Conservation (phyloP, 2,888 invertebrate species). For the Loripinus fragilis region DNA sequence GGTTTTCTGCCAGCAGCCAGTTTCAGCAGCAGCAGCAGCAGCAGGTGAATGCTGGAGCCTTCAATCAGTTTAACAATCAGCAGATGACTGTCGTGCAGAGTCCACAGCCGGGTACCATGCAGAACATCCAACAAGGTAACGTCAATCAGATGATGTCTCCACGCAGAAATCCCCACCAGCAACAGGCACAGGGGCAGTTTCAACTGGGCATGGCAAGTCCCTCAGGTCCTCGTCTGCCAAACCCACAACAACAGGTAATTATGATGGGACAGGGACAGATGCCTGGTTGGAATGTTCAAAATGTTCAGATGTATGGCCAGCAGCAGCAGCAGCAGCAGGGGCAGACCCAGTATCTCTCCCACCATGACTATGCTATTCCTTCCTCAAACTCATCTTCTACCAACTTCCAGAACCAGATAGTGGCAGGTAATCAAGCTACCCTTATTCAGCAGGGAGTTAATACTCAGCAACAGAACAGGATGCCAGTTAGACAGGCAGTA, state of each 20-base stretch:
- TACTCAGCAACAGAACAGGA: conserved; percentile 25
- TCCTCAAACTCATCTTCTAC: conserved; percentile 26
- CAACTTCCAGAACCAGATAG: conserved; percentile 23
- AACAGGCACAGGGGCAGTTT: conserved; percentile 58
- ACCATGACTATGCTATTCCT: conserved; percentile 70
- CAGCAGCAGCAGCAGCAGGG: conserved; percentile 62
- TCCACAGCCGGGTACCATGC: conserved; percentile 16
- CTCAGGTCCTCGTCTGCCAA: conserved; percentile 64
- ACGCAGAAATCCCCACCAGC: conserved; percentile 64
- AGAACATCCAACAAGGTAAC: conserved; percentile 49
- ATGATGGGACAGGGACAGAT: conserved; percentile 61
- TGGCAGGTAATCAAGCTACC: conserved; percentile 44
- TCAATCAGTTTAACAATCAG: conserved; percentile 53
- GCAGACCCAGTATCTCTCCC: conserved; percentile 64
- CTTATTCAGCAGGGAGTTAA: conserved; percentile 63
- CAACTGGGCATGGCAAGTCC: not conserved
- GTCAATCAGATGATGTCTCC: conserved; percentile 42
- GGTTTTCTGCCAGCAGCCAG: conserved; percentile 15
- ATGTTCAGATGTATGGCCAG: conserved; percentile 60
- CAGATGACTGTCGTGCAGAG: conserved; percentile 48
- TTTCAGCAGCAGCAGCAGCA: conserved; percentile 41
- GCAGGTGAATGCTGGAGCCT: conserved; percentile 49
- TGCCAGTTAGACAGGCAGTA: conserved; percentile 9
- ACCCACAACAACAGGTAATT: conserved; percentile 64
- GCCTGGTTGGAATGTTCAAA: conserved; percentile 60